A percentile compares a stretch with the other conserved stretches of the same genome.
Evolutionary conservation across 2,113 vertebrate genomes (phyloP).

Genomic region (Embiotoca jacksoni): DNA sequence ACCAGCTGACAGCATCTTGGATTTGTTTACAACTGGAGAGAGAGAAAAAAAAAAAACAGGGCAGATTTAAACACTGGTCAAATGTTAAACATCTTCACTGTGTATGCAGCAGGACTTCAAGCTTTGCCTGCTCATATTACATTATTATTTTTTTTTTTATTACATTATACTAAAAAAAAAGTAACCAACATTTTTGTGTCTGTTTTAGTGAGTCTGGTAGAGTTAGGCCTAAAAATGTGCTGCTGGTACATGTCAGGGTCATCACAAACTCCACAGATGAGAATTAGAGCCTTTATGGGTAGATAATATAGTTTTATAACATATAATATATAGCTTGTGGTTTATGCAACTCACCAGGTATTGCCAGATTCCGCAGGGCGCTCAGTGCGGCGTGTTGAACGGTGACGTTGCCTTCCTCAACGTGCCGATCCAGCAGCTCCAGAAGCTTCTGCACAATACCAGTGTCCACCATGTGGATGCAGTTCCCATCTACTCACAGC

Average conservation of each 20-base stretch:
- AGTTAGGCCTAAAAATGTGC: too few relatives aligned
- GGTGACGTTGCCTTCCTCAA: constrained; percentile 95
- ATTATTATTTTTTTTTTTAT: too few relatives aligned
- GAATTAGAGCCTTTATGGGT: too few relatives aligned
- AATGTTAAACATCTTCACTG: not conserved
- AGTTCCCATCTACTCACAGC: constrained; percentile 90
- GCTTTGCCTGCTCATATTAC: too few relatives aligned
- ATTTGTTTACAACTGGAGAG: constrained; percentile 95
- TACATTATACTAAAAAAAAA: too few relatives aligned
- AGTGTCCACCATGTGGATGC: constrained; percentile 98
- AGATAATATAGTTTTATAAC: too few relatives aligned
- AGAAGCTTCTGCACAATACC: constrained; percentile 96
- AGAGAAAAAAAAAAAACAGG: constrained; percentile 34
- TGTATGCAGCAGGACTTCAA: not conserved
- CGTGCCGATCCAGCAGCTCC: constrained; percentile 94
- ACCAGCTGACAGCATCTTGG: constrained; percentile 96
- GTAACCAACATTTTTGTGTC: too few relatives aligned
- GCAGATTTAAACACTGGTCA: not conserved
- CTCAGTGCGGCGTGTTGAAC: constrained; percentile 97
- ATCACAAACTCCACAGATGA: too few relatives aligned
- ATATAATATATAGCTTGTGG: too few relatives aligned
- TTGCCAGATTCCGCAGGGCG: constrained; percentile 95
- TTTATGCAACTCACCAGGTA: constrained; percentile 87
- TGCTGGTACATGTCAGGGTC: too few relatives aligned
- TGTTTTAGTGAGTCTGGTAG: too few relatives aligned